These are phyloP conservation scores for Eledona agricola DNA, from an alignment of 2,888 invertebrate species.

Conservation along the genomic window DNA sequence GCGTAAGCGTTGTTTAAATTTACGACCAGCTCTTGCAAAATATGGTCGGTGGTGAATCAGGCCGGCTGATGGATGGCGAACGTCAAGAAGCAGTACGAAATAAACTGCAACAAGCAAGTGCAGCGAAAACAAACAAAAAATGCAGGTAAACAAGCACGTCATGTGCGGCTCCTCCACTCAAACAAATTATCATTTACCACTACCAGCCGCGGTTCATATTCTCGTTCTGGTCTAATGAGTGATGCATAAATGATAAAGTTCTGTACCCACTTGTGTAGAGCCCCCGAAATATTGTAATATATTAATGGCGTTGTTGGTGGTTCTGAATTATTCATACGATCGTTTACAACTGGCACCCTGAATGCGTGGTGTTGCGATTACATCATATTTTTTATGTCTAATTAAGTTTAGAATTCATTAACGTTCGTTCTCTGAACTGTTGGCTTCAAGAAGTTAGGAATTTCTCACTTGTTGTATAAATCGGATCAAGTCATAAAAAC, in stretches of 20 bases:
- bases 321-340: conserved; percentile 37
- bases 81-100: conserved; percentile 28
- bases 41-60: conserved; percentile 12
- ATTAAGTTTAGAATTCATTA: too few relatives aligned
- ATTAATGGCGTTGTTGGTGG: conserved; percentile 29
- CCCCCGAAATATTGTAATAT: conserved; percentile 20
- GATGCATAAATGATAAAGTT: conserved; percentile 33
- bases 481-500: too few relatives aligned
- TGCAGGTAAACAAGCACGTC: conserved; percentile 19
- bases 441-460: too few relatives aligned
- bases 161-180: conserved; percentile 11
- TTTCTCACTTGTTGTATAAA: too few relatives aligned
- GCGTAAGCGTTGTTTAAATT: conserved; percentile 22
- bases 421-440: too few relatives aligned
- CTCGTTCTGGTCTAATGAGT: conserved; percentile 31
- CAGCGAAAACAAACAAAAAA: conserved; percentile 23
- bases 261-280: conserved; percentile 21
- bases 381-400: conserved; percentile 26
- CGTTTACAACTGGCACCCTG: conserved; percentile 29
- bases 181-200: conserved; percentile 30
- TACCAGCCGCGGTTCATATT: conserved; percentile 16
- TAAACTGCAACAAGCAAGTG: conserved; percentile 28
- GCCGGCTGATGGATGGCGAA: conserved; percentile 24
- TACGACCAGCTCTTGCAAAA: conserved; percentile 6
- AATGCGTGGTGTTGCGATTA: conserved; percentile 28